Evolutionary conservation across 1,140 invertebrate genomes (phyloP).

Genomic region (Brachystomella parvula): DNA sequence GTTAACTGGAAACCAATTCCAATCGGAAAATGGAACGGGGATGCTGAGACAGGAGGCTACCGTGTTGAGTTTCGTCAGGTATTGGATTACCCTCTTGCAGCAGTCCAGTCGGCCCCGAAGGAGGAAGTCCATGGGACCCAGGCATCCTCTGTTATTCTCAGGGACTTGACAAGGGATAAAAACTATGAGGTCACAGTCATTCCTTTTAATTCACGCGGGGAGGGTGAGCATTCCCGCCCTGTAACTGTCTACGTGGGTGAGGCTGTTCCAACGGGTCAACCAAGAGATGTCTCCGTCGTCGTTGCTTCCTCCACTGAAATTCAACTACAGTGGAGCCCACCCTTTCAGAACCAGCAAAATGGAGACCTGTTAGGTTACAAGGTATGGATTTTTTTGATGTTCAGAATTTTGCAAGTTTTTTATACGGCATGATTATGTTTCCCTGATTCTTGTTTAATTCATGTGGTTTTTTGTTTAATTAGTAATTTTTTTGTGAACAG

Average conservation of each 20-base stretch:
- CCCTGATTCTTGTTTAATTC: no score
- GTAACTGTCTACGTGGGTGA: constrained; percentile 90
- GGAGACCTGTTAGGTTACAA: constrained; percentile 90
- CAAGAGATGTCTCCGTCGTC: constrained; percentile 60
- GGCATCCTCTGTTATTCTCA: constrained; percentile 60
- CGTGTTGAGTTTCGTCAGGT: constrained; percentile 77
- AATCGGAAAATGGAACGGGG: constrained; percentile 73
- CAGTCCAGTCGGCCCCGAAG: constrained; percentile 64
- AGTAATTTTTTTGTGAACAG: no score
- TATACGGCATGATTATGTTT: no score
- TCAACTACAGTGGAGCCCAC: constrained; percentile 72
- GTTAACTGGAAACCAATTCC: constrained; percentile 72
- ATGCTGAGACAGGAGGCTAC: constrained; percentile 76
- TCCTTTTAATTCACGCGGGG: constrained; percentile 81
- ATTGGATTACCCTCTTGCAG: constrained; percentile 71
- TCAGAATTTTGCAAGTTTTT: no score
- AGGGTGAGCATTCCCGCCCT: constrained; percentile 65
- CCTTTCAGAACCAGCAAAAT: constrained; percentile 73
- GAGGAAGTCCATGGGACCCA: constrained; percentile 71
- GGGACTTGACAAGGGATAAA: constrained; percentile 68
- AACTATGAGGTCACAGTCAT: constrained; percentile 85
- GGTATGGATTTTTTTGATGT: no score
- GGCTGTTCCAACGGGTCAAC: constrained; percentile 88
- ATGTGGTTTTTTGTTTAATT: no score
- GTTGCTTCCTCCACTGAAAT: constrained; percentile 84